Conservation (phyloP, 2,888 invertebrate species). For the Agonopterix arenella region DNA sequence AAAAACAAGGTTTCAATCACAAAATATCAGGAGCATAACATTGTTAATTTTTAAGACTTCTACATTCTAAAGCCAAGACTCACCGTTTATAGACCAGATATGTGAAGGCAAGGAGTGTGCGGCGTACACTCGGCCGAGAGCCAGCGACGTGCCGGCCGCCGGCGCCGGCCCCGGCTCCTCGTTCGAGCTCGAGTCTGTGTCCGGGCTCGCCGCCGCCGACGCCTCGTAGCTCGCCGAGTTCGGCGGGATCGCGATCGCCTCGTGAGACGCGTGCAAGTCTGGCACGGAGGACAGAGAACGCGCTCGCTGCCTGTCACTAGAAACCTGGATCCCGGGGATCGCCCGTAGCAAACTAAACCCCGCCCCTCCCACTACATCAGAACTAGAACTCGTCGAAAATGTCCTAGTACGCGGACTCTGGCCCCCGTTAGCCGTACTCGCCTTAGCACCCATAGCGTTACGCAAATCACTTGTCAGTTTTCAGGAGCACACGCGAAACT, state of each 20-base stretch:
- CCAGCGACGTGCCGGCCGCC: slow-evolving; percentile 64
- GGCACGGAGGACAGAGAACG: slow-evolving; percentile 90
- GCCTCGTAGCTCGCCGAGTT: slow-evolving; percentile 80
- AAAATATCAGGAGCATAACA: too few species aligned
- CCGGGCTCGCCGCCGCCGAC: slow-evolving; percentile 80
- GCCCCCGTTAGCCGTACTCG: slow-evolving; percentile 87
- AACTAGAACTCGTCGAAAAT: slow-evolving; percentile 85
- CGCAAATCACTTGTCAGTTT: slow-evolving; percentile 62
- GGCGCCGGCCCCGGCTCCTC: slow-evolving; percentile 63
- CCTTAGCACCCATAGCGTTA: slow-evolving; percentile 89
- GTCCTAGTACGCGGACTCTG: slow-evolving; percentile 85
- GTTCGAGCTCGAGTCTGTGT: slow-evolving; percentile 81
- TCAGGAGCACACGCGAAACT: slow-evolving; percentile 65
- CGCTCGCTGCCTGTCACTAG: slow-evolving; percentile 88
- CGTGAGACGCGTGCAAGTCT: slow-evolving; percentile 79
- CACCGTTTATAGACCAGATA: slow-evolving; percentile 94
- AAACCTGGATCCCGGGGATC: slow-evolving; percentile 83
- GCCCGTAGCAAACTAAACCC: slow-evolving; percentile 84
- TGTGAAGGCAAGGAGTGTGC: slow-evolving; percentile 94
- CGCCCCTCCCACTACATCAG: slow-evolving; percentile 78
- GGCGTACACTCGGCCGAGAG: slow-evolving; percentile 87
- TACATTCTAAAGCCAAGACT: slow-evolving; percentile 38
- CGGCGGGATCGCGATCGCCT: slow-evolving; percentile 79
- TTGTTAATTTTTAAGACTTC: too few species aligned
- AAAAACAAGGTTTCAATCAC: too few species aligned